Base-by-base conservation (phyloP, 2,888 invertebrate species). In the Heteromyza rotundicornis region DNA sequence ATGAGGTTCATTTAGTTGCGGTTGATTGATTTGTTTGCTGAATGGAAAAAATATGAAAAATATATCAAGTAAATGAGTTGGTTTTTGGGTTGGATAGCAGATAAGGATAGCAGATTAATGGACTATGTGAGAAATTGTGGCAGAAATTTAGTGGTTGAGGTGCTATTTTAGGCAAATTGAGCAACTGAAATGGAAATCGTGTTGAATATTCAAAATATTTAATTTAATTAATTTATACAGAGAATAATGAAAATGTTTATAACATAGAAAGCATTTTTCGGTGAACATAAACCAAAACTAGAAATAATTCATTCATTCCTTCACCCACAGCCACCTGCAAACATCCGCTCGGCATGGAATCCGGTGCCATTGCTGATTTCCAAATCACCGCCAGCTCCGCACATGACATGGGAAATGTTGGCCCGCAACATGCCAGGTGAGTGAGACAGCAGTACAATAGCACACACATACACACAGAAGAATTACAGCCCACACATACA, bases 381-480 rank as follows among this genome's bases (percentile, higher is more conserved):
- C 90, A 91, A 81, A 89, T 93, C 80, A 87, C 89, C 60, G 92
- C 92, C 67, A 92, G 92, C 76, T 92, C 92, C 55, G 90, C 91
- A 69, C 92, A 92, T 83, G 92, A 93, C 81, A 87, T 88, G 74
- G 89, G 89, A 74, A 91, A 89, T 82, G 92, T 93, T 64, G 93
- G 93, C 73, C 92, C 94, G 40, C 89, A 90, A 76, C 90, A 90
- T 83, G 92, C 90, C 81, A 89, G 94, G 93, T 92, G 83, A 86
- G 85, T 71, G 61, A 51, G 75, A 71, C 75, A 71, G 73, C 75
- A 71, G 74, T n/a, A 40, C 5, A 40, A n/a, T n/a, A 40, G 19
- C 47, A 47, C 52, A 52, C 52, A 52, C 23, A 22, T 27, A 27
- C 32, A 27, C 52, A 52, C 32, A 52, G 2, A 7, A 10, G n/a